phyloP scores from a whole-genome alignment of 2,888 invertebrate genomes.

The Drosophila bunnanda region DNA sequence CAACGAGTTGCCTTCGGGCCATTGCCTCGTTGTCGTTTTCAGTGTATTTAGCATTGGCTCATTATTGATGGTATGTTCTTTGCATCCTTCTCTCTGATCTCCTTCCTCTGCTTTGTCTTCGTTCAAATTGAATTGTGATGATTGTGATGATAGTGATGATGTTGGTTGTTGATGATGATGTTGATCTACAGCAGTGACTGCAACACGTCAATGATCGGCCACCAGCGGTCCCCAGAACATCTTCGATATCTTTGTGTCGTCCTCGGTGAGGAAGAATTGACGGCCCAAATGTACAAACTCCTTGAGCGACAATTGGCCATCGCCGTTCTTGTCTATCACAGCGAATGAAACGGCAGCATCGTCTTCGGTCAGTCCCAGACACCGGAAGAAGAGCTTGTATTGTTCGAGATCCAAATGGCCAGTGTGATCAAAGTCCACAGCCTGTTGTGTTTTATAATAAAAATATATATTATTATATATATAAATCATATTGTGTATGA shows the following conservation, averaged over 20 bases:
- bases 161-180: background rate
- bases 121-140: slow-evolving; percentile 10
- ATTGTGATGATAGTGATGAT: slow-evolving; percentile 24
- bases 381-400: slow-evolving; percentile 92
- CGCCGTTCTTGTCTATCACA: slow-evolving; percentile 91
- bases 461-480: background rate
- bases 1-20: slow-evolving; percentile 27
- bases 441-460: slow-evolving; percentile 85
- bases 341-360: slow-evolving; percentile 92
- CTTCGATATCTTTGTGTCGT: slow-evolving; percentile 90
- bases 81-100: slow-evolving; percentile 16
- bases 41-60: slow-evolving; percentile 37
- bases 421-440: slow-evolving; percentile 92
- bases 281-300: slow-evolving; percentile 93
- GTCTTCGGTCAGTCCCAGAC: slow-evolving; percentile 90
- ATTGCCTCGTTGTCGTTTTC: slow-evolving; percentile 24
- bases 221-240: slow-evolving; percentile 94
- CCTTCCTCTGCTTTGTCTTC: slow-evolving; percentile 2
- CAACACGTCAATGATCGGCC: slow-evolving; percentile 85
- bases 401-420: slow-evolving; percentile 92
- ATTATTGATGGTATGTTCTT: slow-evolving; percentile 23
- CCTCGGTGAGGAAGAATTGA: slow-evolving; percentile 92
- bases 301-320: slow-evolving; percentile 90
- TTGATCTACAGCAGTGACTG: slow-evolving; percentile 74
- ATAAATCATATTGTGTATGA: background rate